phyloP scores from a whole-genome alignment of 2,888 invertebrate genomes.

The Himalopsyche anomala region DNA sequence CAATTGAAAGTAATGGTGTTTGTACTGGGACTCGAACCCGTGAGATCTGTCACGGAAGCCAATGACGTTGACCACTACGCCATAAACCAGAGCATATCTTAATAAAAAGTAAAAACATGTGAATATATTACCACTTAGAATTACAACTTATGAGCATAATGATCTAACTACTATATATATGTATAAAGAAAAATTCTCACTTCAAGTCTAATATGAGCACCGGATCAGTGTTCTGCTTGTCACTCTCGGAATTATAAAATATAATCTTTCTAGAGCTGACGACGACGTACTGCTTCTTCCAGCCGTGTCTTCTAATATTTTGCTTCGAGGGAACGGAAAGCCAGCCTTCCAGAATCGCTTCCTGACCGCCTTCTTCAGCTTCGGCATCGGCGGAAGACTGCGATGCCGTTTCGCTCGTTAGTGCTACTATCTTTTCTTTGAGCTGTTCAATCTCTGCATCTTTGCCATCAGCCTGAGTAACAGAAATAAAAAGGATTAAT shows the following conservation, averaged over 20 bases:
- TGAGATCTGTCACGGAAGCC: no score
- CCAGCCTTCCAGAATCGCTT: conserved; percentile 95
- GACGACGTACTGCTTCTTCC: conserved; percentile 98
- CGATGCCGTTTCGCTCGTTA: conserved; percentile 92
- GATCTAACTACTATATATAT: background rate
- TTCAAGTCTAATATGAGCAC: conserved; percentile 96
- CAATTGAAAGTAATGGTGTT: no score
- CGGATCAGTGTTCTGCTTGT: conserved; percentile 96
- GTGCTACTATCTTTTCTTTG: conserved; percentile 87
- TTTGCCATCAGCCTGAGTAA: conserved; percentile 87
- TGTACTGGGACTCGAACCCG: no score
- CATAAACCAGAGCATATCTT: no score
- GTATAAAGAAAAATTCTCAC: conserved; percentile 75
- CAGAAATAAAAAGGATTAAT: conserved; percentile 39
- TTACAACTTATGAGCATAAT: no score
- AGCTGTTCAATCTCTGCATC: conserved; percentile 97
- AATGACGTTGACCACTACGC: no score
- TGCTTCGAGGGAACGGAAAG: conserved; percentile 96
- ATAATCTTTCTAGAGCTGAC: conserved; percentile 98
- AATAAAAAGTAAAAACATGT: no score
- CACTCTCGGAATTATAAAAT: conserved; percentile 96
- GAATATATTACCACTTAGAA: no score
- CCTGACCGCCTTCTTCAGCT: conserved; percentile 82
- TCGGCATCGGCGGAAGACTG: conserved; percentile 94
- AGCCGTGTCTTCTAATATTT: conserved; percentile 95